Percentiles rank a stretch among this genome's conserved stretches.
phyloP scores from a whole-genome alignment of 1,140 invertebrate species.

The Caenorhabditis briggsae region DNA sequence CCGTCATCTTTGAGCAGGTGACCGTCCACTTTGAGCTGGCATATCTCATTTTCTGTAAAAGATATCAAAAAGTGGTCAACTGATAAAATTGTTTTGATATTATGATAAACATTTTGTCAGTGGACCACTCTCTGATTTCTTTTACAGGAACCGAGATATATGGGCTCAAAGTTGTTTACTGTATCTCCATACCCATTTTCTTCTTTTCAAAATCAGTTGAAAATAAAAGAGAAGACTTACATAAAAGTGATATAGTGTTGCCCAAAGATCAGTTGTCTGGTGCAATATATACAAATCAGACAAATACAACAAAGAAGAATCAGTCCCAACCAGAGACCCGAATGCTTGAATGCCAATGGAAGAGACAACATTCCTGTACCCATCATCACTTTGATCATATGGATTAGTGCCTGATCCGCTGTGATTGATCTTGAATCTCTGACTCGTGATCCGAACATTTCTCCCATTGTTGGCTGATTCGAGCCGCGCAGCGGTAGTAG shows the following conservation, averaged over 20 bases:
- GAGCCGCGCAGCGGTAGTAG: conserved; percentile 51
- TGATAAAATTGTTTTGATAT: no score
- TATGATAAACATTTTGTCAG: no score
- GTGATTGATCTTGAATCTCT: conserved; percentile 58
- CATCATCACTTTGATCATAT: conserved; percentile 77
- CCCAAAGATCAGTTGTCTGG: conserved; percentile 72
- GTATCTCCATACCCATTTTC: no score
- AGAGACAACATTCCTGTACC: conserved; percentile 75
- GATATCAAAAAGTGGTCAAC: no score
- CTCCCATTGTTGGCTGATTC: conserved; percentile 57
- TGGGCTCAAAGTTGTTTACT: no score
- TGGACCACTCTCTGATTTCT: no score
- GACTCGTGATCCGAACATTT: conserved; percentile 59
- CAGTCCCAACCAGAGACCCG: conserved; percentile 74
- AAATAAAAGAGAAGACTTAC: conserved; percentile 38
- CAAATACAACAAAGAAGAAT: conserved; percentile 71
- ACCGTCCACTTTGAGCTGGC: no score
- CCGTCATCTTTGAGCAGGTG: no score
- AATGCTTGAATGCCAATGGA: conserved; percentile 75
- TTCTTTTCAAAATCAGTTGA: conserved; percentile 12
- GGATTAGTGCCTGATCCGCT: conserved; percentile 73
- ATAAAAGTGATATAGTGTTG: conserved; percentile 73
- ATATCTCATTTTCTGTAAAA: no score
- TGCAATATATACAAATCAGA: conserved; percentile 73
- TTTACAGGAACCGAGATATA: no score